Conservation (phyloP, 2,888 invertebrate species). For the Aporophyla lueneburgensis region DNA sequence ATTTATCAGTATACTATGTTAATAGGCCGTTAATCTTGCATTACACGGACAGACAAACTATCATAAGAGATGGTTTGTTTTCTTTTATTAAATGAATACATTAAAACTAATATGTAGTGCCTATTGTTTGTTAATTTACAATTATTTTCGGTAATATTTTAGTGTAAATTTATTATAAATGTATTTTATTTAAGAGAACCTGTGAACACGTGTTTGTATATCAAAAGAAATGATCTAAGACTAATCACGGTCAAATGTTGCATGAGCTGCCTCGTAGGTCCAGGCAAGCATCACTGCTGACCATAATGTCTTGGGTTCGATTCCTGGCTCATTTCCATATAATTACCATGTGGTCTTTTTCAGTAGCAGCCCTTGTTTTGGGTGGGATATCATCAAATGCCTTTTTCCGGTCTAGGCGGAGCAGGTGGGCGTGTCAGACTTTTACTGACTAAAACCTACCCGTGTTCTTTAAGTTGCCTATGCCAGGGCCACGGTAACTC, state of each 20-base stretch:
- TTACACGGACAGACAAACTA: not conserved
- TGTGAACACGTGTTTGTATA: not conserved
- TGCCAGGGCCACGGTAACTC: no score
- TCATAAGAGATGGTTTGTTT: slow-evolving; percentile 21
- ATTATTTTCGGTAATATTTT: slow-evolving; percentile 5
- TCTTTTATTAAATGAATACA: not conserved
- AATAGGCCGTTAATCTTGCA: slow-evolving; percentile 4
- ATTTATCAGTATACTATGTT: slow-evolving; percentile 3
- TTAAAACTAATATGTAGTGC: not conserved
- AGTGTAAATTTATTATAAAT: no score
- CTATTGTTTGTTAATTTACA: slow-evolving; percentile 11
- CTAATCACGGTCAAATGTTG: no score
- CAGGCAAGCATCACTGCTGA: not conserved
- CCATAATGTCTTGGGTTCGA: no score
- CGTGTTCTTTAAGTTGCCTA: no score
- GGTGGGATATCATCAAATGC: no score
- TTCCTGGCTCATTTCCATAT: not conserved
- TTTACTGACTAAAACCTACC: no score
- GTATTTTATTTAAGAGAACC: not conserved
- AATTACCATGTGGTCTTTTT: not conserved
- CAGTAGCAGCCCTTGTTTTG: not conserved
- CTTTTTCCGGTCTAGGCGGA: no score
- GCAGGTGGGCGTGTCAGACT: no score
- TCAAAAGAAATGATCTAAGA: not conserved
- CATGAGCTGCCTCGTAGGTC: not conserved